Base-by-base conservation (phyloP, 1,140 invertebrate species). In the Cydia splendana region DNA sequence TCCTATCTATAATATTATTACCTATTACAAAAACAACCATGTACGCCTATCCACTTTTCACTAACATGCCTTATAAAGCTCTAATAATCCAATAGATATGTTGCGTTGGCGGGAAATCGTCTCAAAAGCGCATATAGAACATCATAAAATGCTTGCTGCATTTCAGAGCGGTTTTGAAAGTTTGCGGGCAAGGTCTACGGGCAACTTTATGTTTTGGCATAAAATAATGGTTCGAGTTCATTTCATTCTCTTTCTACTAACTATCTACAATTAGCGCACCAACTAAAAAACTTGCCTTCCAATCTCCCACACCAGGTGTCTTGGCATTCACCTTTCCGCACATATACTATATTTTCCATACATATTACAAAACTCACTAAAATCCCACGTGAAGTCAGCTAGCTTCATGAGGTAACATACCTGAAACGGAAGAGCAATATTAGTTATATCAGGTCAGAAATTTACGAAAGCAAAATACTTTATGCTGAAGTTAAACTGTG, bases 1-100 rank as follows among this genome's bases (percentile, higher is more conserved):
- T 82, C 80, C 80, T 45, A 81, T 85, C 86, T 91, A 91, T 89
- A 85, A 88, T 90, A 90, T 86, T 90, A 87, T 90, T 87, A 84
- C 82, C 81, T 71, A 71, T 71, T 71, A 90, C 79, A 91, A 91
- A 91, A 90, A 90, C 76, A 90, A 75, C 75, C 71, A 73, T 75
- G 81, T 84, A 85, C 79, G 76, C 77, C 67, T 79, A 78, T 84
- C 85, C 78, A 83, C 87, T 86, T 91, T 91, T 90, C 90, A 86
- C 90, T 87, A 82, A 77, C 86, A 84, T 82, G 78, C 88, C 90
- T 89, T 91, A 82, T 88, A 88, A 76, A 91, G 87, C 79, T 78
- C 75, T 77, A 75, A 71, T 76, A 84, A 82, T 83, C 82, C 80
- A 84, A 85, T 83, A 84, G 84, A 84, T 86, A 89, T 88, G 85